phyloP scores from a whole-genome alignment of 2,113 vertebrate species.

The Phrynosoma blainvillii region DNA sequence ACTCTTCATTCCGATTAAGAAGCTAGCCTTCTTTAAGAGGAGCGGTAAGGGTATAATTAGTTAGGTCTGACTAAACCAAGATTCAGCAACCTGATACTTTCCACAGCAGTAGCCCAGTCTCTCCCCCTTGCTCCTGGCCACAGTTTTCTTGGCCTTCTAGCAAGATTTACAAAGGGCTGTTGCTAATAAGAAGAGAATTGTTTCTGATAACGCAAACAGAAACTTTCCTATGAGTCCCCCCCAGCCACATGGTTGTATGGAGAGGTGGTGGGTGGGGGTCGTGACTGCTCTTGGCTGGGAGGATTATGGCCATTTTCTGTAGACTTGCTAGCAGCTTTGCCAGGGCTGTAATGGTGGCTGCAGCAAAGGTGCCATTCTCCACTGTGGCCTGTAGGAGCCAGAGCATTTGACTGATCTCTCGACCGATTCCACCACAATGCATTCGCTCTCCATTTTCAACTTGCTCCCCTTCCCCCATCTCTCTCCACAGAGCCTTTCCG shows the following conservation, averaged over 20 bases:
- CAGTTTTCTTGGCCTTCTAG: neutral
- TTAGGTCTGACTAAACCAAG: conserved; percentile 7
- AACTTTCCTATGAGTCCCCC: neutral
- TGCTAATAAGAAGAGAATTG: neutral
- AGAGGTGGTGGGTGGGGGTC: neutral
- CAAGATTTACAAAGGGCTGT: neutral
- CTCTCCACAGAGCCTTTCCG: conserved; percentile 22
- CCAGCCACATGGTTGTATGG: neutral
- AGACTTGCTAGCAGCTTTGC: neutral
- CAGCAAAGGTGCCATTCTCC: conserved; percentile 44
- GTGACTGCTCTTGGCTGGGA: neutral
- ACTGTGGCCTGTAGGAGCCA: conserved; percentile 54
- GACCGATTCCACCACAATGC: conserved; percentile 15
- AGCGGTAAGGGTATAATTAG: neutral
- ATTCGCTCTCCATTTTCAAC: neutral
- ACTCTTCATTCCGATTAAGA: neutral
- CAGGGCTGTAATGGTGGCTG: conserved; percentile 4
- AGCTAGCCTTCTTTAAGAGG: conserved; percentile 1
- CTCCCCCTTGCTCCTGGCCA: too few species aligned
- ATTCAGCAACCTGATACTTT: conserved; percentile 2
- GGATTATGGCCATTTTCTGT: conserved; percentile 34
- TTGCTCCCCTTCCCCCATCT: conserved; percentile 68
- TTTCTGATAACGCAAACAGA: neutral
- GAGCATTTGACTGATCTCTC: conserved; percentile 7
- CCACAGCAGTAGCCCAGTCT: neutral